Conservation (phyloP, 2,888 invertebrate genomes). For the Drosophila infuscata region DNA sequence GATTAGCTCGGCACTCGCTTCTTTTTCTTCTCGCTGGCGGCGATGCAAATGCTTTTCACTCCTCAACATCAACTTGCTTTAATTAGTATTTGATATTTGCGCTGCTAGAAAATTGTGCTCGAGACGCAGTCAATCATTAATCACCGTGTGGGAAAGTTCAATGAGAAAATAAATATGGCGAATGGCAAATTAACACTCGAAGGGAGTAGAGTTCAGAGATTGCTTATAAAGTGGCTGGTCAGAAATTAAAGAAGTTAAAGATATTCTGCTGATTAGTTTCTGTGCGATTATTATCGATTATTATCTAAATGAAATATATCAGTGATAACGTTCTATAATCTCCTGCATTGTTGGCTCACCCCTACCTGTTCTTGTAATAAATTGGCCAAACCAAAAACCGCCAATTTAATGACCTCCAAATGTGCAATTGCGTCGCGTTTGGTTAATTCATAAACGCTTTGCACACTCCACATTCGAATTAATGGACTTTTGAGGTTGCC, state of each 20-base stretch:
- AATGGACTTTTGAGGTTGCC: conserved; percentile 15
- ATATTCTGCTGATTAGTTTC: neutral
- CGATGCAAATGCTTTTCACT: conserved; percentile 39
- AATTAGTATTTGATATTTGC: conserved; percentile 59
- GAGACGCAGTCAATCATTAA: conserved; percentile 6
- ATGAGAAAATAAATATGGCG: neutral
- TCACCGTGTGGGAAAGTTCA: neutral
- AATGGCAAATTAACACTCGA: neutral
- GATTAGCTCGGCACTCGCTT: conserved; percentile 50
- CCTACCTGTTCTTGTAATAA: neutral
- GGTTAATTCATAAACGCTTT: conserved; percentile 21
- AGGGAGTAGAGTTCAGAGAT: too few species aligned
- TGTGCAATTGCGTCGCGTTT: conserved; percentile 23
- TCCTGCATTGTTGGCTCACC: neutral
- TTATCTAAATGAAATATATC: neutral
- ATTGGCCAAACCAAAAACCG: conserved; percentile 22
- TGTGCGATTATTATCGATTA: neutral
- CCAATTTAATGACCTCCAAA: conserved; percentile 37
- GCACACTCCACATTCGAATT: conserved; percentile 6
- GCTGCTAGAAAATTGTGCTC: conserved; percentile 1
- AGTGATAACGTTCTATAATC: neutral
- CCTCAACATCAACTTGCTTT: conserved; percentile 33
- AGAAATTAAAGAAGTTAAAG: neutral
- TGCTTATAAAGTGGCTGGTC: too few species aligned
- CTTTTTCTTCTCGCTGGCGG: conserved; percentile 10